Base-by-base conservation (phyloP, 2,888 invertebrate species). In the Halocaridina rubra region DNA sequence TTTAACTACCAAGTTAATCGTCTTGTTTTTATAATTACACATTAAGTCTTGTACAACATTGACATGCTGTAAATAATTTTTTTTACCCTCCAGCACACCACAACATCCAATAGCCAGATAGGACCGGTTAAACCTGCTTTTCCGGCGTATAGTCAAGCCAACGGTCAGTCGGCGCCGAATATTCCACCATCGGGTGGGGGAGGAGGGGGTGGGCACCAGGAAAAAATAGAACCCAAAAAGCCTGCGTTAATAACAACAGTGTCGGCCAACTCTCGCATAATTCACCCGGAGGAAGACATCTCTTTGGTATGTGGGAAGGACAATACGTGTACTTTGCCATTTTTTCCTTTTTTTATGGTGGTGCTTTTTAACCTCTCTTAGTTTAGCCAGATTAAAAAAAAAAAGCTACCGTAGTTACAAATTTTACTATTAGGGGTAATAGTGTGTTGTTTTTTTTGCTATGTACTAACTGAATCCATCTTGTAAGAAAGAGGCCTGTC, bases 261-360 rank as follows among this genome's bases (percentile, higher is more conserved):
- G 5, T 95, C 96, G 64, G 95, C 96, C 5, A 94, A 96, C 57
- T 96, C 96, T 90, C 95, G 95, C 92, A 98, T 98, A 81, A 94
- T 98, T 89, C 98, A 98, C 91, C 98, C 98, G 0, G 95, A 96
- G 0, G 98, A 98, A 91, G 97, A 97, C 91, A 94, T 97, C 79
- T 98, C 98, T 33, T 90, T 94, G 91, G 94, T 93, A 90, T 90
- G 91, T 89, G 46, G 75, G 32, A 30, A 5, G 30, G 39, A 24
- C 33, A 46, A 29, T 19, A 19, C 69, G 7, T 29, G 32, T 33
- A 30, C n/a, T 33, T 27, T 69, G 10, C 32, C 30, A 32, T 71
- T 3, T 32, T 30, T 27, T 29, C n/a, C 16, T 69, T 33, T 39
- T 72, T 72, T 77, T 71, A 78, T 67, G 82, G 82, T 84, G 82